A percentile compares a stretch with the other conserved stretches of the same genome.
phyloP scores from a whole-genome alignment of 2,113 vertebrate species.

The Brevimyrus niger region DNA sequence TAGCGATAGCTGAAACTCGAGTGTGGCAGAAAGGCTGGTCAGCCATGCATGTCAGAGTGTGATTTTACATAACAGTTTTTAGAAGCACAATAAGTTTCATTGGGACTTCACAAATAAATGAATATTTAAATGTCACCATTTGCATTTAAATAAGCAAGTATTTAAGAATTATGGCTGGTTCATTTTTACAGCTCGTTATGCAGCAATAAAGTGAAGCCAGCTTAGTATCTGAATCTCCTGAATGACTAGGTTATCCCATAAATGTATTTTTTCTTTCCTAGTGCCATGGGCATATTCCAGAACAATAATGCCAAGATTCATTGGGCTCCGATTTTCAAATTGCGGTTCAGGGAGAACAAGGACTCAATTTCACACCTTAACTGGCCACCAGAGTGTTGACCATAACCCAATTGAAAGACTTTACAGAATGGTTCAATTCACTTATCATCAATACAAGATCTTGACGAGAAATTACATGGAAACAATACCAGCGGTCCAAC shows the following conservation, averaged over 20 bases:
- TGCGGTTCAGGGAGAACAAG: not conserved
- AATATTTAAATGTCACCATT: not conserved
- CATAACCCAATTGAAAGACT: not conserved
- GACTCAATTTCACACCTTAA: not conserved
- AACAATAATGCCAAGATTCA: not conserved
- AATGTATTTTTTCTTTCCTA: not conserved
- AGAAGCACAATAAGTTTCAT: not conserved
- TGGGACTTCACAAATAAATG: not conserved
- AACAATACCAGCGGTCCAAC: not conserved
- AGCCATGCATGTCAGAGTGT: not conserved
- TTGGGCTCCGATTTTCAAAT: not conserved
- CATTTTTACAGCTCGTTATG: not conserved
- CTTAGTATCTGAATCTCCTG: not conserved
- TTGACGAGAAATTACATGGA: not conserved
- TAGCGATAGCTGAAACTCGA: not conserved
- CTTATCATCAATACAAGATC: not conserved
- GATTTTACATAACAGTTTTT: not conserved
- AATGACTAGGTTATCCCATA: not conserved
- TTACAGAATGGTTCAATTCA: not conserved
- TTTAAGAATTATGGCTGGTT: not conserved
- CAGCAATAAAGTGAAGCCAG: not conserved
- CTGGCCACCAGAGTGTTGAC: not conserved
- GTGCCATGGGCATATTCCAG: not conserved
- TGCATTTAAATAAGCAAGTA: not conserved
- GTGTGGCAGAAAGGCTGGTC: not conserved